Evolutionary conservation across 1,140 invertebrate species (phyloP).

Genomic region (Drosophila lacertosa): DNA sequence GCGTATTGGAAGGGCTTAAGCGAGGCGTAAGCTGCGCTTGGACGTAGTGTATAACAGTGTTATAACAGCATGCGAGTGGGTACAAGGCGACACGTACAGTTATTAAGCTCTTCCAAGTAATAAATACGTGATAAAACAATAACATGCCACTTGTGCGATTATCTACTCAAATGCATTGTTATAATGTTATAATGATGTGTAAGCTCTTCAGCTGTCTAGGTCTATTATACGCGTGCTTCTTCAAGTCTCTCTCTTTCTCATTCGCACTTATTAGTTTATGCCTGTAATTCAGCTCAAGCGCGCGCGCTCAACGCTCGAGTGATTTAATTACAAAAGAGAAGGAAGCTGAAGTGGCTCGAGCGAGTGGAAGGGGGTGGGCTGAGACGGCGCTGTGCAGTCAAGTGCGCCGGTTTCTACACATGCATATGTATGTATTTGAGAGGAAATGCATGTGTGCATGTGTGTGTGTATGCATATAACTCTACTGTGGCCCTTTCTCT

Average conservation of each 20-base stretch:
- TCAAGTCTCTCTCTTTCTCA: background rate
- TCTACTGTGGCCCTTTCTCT: conserved; percentile 51
- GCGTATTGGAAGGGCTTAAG: background rate
- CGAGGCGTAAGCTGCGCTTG: background rate
- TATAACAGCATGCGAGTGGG: too few relatives aligned
- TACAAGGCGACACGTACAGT: conserved; percentile 4
- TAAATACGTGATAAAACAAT: conserved; percentile 52
- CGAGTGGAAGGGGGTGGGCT: background rate
- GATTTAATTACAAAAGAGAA: conserved; percentile 71
- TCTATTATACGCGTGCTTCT: conserved; percentile 15
- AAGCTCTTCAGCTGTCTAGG: conserved; percentile 48
- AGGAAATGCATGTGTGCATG: conserved; percentile 67
- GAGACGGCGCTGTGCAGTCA: conserved; percentile 61
- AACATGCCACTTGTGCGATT: conserved; percentile 52
- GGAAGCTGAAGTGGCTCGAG: conserved; percentile 8
- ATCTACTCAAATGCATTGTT: conserved; percentile 58
- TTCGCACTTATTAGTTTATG: conserved; percentile 1
- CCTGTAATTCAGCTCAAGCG: conserved; percentile 42
- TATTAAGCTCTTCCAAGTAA: conserved; percentile 16
- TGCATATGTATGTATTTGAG: conserved; percentile 20
- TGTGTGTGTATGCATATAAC: conserved; percentile 39
- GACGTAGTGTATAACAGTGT: too few relatives aligned
- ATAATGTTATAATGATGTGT: conserved; percentile 73
- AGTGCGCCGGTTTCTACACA: conserved; percentile 48
- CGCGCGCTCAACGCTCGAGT: conserved; percentile 77